Evolutionary conservation across 2,888 invertebrate genomes (phyloP).

Genomic region (Plemyria rubiginata): DNA sequence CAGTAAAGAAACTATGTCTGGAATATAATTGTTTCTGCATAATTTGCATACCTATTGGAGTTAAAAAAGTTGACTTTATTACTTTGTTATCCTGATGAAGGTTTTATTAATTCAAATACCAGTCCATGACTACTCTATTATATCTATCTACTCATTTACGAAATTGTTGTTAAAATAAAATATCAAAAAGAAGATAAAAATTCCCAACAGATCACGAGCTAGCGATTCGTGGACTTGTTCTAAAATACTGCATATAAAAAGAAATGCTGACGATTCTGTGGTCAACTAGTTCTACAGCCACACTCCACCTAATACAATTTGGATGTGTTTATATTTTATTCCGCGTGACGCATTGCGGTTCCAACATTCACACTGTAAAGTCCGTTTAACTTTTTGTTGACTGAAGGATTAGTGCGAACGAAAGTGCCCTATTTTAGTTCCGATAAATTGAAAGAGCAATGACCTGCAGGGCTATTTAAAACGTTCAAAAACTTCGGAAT

Average conservation of each 20-base stretch:
- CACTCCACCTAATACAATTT: constrained; percentile 38
- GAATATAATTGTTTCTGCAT: not conserved
- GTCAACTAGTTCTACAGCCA: constrained; percentile 25
- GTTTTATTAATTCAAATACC: no score
- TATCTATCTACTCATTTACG: no score
- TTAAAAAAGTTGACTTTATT: not conserved
- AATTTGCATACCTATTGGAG: not conserved
- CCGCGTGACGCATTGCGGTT: constrained; percentile 37
- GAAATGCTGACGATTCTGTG: constrained; percentile 8
- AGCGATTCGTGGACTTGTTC: not conserved
- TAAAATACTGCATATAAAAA: not conserved
- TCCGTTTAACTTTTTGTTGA: constrained; percentile 20
- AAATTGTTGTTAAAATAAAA: not conserved
- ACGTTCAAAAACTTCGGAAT: no score
- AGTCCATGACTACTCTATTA: no score
- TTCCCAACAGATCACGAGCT: not conserved
- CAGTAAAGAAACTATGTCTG: constrained; percentile 4
- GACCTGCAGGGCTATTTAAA: not conserved
- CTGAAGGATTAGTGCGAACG: constrained; percentile 15
- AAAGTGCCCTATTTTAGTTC: constrained; percentile 16
- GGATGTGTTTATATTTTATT: constrained; percentile 33
- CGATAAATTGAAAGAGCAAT: constrained; percentile 17
- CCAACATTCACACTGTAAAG: constrained; percentile 20
- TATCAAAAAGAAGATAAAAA: not conserved
- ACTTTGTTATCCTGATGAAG: no score